Percentiles rank a stretch among this genome's conserved stretches.
Conservation (phyloP, 2,888 invertebrate species). For the Leucophenga montana region DNA sequence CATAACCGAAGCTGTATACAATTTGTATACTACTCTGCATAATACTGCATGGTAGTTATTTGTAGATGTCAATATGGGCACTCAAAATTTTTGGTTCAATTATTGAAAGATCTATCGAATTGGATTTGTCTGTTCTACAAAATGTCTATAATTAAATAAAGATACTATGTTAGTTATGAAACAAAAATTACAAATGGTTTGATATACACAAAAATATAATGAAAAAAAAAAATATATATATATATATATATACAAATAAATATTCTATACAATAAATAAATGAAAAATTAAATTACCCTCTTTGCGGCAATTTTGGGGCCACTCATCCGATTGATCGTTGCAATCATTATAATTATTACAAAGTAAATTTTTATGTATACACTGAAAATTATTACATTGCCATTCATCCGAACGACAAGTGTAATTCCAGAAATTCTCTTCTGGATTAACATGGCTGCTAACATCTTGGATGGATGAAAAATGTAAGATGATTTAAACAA, state of each 20-base stretch:
- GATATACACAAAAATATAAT: no score
- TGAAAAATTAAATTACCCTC: constrained; percentile 59
- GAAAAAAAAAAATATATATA: not conserved
- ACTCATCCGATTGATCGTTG: constrained; percentile 77
- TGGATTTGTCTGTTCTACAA: no score
- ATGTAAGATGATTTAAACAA: constrained; percentile 24
- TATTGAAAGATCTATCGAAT: no score
- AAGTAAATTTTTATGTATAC: constrained; percentile 76
- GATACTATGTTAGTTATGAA: no score
- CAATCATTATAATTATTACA: constrained; percentile 78
- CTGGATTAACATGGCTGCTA: not conserved
- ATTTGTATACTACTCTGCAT: no score
- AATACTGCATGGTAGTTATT: no score
- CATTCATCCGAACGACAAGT: constrained; percentile 73
- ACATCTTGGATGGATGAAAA: constrained; percentile 25
- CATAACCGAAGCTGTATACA: no score
- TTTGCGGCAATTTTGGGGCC: constrained; percentile 58
- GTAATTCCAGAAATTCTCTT: constrained; percentile 32
- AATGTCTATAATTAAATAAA: no score
- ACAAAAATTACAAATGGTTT: no score
- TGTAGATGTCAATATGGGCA: no score
- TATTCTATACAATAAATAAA: no score
- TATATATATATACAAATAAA: not conserved
- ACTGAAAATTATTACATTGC: constrained; percentile 79
- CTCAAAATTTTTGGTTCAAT: no score